A percentile compares a stretch with the other conserved stretches of the same genome.
phyloP scores from a whole-genome alignment of 1,140 invertebrate genomes.

The Drosophila rhopaloa region DNA sequence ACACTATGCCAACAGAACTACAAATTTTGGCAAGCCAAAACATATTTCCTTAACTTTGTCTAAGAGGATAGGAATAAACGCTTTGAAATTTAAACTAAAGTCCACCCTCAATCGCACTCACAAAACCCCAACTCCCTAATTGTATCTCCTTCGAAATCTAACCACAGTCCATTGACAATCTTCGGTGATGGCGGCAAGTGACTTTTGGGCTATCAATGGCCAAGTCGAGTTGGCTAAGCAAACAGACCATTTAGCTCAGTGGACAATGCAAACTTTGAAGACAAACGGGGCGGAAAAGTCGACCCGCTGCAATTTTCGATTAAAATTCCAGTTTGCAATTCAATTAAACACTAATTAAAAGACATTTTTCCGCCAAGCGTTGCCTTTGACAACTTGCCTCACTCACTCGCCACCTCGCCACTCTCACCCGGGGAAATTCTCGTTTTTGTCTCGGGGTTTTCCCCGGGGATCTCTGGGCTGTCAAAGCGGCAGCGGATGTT shows the following conservation, averaged over 20 bases:
- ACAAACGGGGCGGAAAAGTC: constrained; percentile 61
- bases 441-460: constrained; percentile 26
- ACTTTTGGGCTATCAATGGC: constrained; percentile 49
- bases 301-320: constrained; percentile 74
- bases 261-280: constrained; percentile 69
- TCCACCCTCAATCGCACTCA: not conserved
- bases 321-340: constrained; percentile 81
- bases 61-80: too few relatives aligned
- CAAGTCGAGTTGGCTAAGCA: constrained; percentile 48
- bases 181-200: constrained; percentile 7
- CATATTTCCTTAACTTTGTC: too few relatives aligned
- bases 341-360: constrained; percentile 81
- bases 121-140: not conserved
- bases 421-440: constrained; percentile 3
- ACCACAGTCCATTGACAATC: constrained; percentile 5
- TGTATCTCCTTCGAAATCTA: constrained; percentile 5
- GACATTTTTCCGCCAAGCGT: constrained; percentile 67
- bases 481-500: constrained; percentile 43
- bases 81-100: not conserved
- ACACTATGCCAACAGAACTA: too few relatives aligned
- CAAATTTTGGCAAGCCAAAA: too few relatives aligned
- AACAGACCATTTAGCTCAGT: constrained; percentile 67
- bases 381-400: constrained; percentile 58
- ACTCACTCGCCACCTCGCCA: constrained; percentile 1
- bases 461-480: constrained; percentile 32